phyloP scores from a whole-genome alignment of 2,797 vertebrate genomes.

The Apogon talboti region DNA sequence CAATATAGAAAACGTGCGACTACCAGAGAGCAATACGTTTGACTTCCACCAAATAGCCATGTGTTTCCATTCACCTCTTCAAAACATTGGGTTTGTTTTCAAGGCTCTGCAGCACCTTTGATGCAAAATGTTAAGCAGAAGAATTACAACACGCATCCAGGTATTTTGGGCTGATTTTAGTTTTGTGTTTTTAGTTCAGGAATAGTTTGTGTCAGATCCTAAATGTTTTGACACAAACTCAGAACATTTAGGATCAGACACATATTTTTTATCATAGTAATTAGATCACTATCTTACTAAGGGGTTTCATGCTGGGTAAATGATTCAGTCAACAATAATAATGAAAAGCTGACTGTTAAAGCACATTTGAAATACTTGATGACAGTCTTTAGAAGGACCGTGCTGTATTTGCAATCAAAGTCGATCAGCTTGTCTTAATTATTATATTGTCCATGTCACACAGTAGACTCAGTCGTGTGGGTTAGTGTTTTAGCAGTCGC shows the following conservation, averaged over 20 bases:
- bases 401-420: conserved; percentile 1
- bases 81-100: conserved; percentile 3
- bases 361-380: too few species aligned
- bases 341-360: too few species aligned
- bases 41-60: not conserved
- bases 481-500: conserved; percentile 38
- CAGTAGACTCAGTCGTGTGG: conserved; percentile 20
- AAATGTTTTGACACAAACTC: too few species aligned
- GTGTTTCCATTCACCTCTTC: conserved; percentile 21
- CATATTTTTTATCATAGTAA: not conserved
- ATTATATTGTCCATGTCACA: conserved; percentile 36
- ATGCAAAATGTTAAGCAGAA: conserved; percentile 1
- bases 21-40: conserved; percentile 20
- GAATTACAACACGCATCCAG: conserved; percentile 12
- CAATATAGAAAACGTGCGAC: conserved; percentile 18
- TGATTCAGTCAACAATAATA: too few species aligned
- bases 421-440: conserved; percentile 31
- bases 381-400: too few species aligned
- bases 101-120: conserved; percentile 9
- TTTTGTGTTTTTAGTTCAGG: conserved; percentile 4
- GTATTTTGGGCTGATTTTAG: not conserved
- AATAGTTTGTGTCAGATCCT: not conserved
- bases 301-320: not conserved
- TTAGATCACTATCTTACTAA: too few species aligned
- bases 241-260: not conserved